Percentiles rank a stretch among this genome's conserved stretches.
phyloP scores from a whole-genome alignment of 2,888 invertebrate species.

The Cataglyphis rosenhaueri region DNA sequence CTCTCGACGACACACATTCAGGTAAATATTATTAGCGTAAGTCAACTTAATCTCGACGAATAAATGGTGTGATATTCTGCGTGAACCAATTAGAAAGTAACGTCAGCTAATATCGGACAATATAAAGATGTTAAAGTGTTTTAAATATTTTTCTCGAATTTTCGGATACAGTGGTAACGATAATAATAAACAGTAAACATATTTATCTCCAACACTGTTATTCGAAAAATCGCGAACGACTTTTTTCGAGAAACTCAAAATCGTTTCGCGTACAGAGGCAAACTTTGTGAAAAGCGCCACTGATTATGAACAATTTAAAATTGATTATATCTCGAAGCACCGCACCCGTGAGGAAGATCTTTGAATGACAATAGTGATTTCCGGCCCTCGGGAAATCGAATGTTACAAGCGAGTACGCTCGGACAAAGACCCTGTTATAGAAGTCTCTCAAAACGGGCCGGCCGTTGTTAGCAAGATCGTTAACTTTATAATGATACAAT shows the following conservation, averaged over 20 bases:
- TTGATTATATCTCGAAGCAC: constrained; percentile 67
- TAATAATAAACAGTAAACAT: constrained; percentile 28
- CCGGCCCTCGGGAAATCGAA: constrained; percentile 73
- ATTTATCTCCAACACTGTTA: constrained; percentile 23
- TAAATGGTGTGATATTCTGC: neutral
- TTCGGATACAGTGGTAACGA: neutral
- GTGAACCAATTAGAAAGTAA: neutral
- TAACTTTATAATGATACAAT: constrained; percentile 80
- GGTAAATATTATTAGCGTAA: neutral
- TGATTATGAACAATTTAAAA: constrained; percentile 66
- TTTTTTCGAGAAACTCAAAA: constrained; percentile 23
- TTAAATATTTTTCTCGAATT: constrained; percentile 17
- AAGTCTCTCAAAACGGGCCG: constrained; percentile 74
- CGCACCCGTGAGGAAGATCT: constrained; percentile 26
- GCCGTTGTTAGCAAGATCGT: constrained; percentile 78
- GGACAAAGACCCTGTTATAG: constrained; percentile 66
- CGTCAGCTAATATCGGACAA: neutral
- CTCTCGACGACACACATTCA: neutral
- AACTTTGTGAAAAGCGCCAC: constrained; percentile 47
- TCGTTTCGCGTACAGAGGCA: constrained; percentile 16
- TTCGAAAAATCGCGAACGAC: constrained; percentile 5
- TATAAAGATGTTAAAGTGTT: neutral
- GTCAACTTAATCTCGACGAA: constrained; percentile 11
- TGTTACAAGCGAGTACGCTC: constrained; percentile 70
- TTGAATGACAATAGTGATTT: constrained; percentile 67